Percentiles rank a stretch among this genome's conserved stretches.
phyloP scores from a whole-genome alignment of 2,888 invertebrate species.

The Melipona beecheii region DNA sequence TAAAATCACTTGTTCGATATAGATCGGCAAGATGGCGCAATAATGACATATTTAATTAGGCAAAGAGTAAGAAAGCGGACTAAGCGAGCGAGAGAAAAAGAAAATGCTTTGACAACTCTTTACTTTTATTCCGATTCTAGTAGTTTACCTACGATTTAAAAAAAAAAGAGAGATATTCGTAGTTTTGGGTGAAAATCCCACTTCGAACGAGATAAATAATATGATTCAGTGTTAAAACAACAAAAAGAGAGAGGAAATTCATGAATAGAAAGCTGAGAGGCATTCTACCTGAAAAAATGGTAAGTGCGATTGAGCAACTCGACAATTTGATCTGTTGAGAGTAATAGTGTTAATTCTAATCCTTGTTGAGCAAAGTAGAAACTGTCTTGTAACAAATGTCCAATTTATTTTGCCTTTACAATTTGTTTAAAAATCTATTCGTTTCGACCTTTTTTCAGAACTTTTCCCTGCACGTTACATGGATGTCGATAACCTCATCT shows the following conservation, averaged over 20 bases:
- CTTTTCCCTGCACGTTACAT: constrained; percentile 11
- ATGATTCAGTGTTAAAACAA: constrained; percentile 8
- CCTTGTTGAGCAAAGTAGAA: constrained; percentile 8
- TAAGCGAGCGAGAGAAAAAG: constrained; percentile 28
- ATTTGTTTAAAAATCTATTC: constrained; percentile 5
- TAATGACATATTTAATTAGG: constrained; percentile 44
- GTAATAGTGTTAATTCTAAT: constrained; percentile 36
- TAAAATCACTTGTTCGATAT: constrained; percentile 12
- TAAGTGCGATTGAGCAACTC: constrained; percentile 23
- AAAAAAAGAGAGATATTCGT: constrained; percentile 10
- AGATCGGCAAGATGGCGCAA: constrained; percentile 44
- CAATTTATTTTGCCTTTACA: neutral
- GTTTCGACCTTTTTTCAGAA: constrained; percentile 15
- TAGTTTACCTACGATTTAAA: constrained; percentile 33
- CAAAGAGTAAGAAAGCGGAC: constrained; percentile 44
- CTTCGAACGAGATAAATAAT: neutral
- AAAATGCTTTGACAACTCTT: constrained; percentile 51
- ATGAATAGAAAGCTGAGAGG: constrained; percentile 22
- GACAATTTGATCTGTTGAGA: constrained; percentile 13
- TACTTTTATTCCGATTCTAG: constrained; percentile 7
- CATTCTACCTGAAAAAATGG: constrained; percentile 36
- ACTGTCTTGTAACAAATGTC: neutral
- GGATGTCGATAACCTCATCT: constrained; percentile 32
- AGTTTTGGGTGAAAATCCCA: constrained; percentile 1
- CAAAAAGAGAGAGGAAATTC: constrained; percentile 5